Conservation (phyloP, 2,797 vertebrate species). For the Lateolabrax maculatus region DNA sequence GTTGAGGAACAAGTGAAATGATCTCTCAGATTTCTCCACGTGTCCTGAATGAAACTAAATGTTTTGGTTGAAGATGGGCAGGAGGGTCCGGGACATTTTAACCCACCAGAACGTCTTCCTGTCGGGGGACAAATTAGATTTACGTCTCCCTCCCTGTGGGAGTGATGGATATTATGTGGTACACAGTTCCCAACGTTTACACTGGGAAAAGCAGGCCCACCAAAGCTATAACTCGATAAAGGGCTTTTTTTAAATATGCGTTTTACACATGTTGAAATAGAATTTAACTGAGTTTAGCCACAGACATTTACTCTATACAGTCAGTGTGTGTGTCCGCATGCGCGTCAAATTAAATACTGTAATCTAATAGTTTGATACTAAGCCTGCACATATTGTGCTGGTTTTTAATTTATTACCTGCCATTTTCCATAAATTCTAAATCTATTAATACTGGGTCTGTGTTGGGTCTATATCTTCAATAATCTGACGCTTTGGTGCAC, state of each 20-base stretch:
- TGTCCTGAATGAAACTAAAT: neutral
- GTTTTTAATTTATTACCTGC: neutral
- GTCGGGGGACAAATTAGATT: slow-evolving; percentile 74
- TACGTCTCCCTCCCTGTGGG: slow-evolving; percentile 63
- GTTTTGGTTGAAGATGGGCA: slow-evolving; percentile 34
- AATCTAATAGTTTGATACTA: slow-evolving; percentile 15
- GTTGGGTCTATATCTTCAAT: slow-evolving; percentile 16
- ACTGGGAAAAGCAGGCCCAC: slow-evolving; percentile 59
- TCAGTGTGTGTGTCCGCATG: slow-evolving; percentile 9
- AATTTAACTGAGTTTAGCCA: neutral
- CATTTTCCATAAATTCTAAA: slow-evolving; percentile 18
- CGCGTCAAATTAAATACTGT: slow-evolving; percentile 6
- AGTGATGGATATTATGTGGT: slow-evolving; percentile 71
- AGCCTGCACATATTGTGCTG: neutral
- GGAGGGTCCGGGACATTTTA: slow-evolving; percentile 58
- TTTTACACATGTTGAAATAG: neutral
- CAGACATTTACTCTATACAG: neutral
- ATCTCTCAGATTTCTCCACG: neutral
- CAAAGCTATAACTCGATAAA: slow-evolving; percentile 56
- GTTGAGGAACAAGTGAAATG: neutral
- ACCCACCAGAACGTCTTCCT: slow-evolving; percentile 64
- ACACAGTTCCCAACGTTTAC: slow-evolving; percentile 58
- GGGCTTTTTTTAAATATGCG: neutral
- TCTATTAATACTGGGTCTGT: too few species aligned
- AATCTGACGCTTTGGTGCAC: slow-evolving; percentile 22